Base-by-base conservation (phyloP, 2,797 vertebrate species). In the Chaenodraco wilsoni region DNA sequence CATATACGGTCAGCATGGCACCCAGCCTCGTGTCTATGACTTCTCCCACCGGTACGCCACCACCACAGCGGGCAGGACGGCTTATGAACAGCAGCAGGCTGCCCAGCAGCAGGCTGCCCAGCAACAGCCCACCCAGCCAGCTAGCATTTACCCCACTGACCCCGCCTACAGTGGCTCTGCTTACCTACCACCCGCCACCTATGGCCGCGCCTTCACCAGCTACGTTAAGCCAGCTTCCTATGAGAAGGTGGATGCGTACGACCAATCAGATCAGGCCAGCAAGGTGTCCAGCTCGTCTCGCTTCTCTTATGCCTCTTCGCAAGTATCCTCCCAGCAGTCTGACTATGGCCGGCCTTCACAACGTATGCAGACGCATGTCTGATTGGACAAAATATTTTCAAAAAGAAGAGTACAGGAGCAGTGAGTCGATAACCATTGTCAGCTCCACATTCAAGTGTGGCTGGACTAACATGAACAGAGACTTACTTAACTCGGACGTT, bases 351-450 rank as follows among this genome's bases (percentile, higher is more conserved):
- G 95, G 16, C 96, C 95, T 9, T 94, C 95, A 49, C 96, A 96
- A 3, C 95, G 96, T 71, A 97, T 97, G 95, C 97, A 98, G 91
- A 98, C 97, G 69, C 97, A 98, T 2, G 96, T 98, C 88, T 98
- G 94, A 98, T 61, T 23, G 52, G 78, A 77, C 81, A 66, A 69
- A 66, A 76, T 59, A 62, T 49, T 43, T 15, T 16, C 55, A 49
- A n/a, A 68, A 63, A 60, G 45, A 76, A 17, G 65, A 64, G 44
- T 70, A 41, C 52, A 68, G 76, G 69, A 87, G 72, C 84, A 72
- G 70, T 43, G 71, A 86, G 69, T 78, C 72, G 71, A 79, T 78
- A 74, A 85, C 76, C 75, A 77, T 81, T 59, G 80, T 70, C 76
- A 79, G 62, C 52, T 74, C 54, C 86, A 76, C 81, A 74, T 54